A percentile compares a stretch with the other conserved stretches of the same genome.
These are phyloP conservation scores for Psittacula derbiana DNA, from an alignment of 2,797 vertebrate genomes.

Conservation along the genomic window DNA sequence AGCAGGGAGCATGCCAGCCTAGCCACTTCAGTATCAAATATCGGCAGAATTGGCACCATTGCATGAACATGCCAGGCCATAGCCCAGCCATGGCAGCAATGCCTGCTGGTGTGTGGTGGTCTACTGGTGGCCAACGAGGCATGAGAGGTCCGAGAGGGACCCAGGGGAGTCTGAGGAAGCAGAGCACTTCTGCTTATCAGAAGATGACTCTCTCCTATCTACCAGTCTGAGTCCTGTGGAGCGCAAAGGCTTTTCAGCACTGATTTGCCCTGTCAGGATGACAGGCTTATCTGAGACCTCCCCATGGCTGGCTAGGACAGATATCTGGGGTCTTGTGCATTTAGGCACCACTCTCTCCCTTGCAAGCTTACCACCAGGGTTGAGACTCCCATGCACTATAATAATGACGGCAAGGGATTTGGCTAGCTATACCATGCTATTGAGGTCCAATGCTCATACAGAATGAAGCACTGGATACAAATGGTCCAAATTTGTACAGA, in stretches of 20 bases:
- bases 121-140: fast-evolving
- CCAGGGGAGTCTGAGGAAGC: background rate
- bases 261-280: constrained; percentile 53
- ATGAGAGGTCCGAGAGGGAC: background rate
- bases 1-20: background rate
- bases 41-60: fast-evolving
- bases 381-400: background rate
- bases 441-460: fast-evolving
- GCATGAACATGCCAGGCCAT: fast-evolving
- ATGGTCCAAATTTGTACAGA: background rate
- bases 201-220: constrained; percentile 16
- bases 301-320: constrained; percentile 13
- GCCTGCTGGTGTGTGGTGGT: background rate
- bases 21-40: background rate
- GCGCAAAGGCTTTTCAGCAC: constrained; percentile 44
- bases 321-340: background rate
- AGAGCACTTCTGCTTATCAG: constrained; percentile 51
- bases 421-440: fast-evolving
- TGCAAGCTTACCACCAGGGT: background rate
- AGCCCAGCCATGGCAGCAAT: background rate
- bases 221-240: background rate
- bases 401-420: background rate
- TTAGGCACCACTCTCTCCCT: background rate
- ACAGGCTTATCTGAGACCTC: constrained; percentile 54
- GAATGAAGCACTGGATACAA: background rate